Evolutionary conservation across 1,140 invertebrate species (phyloP).

Genomic region (Bicyclus anynana): DNA sequence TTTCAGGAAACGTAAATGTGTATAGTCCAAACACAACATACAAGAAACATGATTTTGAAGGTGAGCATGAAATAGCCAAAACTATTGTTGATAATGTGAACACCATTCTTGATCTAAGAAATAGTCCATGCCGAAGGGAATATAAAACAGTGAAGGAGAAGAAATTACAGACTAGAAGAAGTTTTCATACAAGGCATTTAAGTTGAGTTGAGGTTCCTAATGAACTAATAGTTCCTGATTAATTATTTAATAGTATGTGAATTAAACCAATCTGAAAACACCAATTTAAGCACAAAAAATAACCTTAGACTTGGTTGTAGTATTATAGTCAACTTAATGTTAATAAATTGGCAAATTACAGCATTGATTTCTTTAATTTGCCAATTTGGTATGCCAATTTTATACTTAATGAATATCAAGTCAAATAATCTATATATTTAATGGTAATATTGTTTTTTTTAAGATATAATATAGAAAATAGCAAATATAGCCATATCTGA

Average conservation of each 20-base stretch:
- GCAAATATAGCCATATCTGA: not conserved
- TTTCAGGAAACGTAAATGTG: conserved; percentile 35
- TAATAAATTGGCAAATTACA: no score
- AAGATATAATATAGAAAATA: no score
- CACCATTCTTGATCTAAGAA: conserved; percentile 89
- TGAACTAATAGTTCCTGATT: conserved; percentile 44
- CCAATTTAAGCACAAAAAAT: not conserved
- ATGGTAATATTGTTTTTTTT: no score
- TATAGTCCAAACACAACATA: conserved; percentile 78
- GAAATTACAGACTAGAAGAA: conserved; percentile 63
- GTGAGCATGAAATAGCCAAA: conserved; percentile 84
- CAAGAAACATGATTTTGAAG: conserved; percentile 93
- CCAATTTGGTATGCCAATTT: no score
- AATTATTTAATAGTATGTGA: conserved; percentile 5
- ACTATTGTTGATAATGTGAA: conserved; percentile 93
- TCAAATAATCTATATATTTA: no score
- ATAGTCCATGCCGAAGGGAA: conserved; percentile 87
- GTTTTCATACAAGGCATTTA: conserved; percentile 63
- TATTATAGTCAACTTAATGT: no score
- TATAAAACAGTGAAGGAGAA: conserved; percentile 77
- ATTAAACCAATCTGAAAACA: not conserved
- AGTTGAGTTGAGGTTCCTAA: conserved; percentile 43
- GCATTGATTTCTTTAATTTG: no score
- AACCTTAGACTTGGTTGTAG: not conserved
- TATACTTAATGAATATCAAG: no score